phyloP scores from a whole-genome alignment of 2,113 vertebrate species.

The Falco punctatus region DNA sequence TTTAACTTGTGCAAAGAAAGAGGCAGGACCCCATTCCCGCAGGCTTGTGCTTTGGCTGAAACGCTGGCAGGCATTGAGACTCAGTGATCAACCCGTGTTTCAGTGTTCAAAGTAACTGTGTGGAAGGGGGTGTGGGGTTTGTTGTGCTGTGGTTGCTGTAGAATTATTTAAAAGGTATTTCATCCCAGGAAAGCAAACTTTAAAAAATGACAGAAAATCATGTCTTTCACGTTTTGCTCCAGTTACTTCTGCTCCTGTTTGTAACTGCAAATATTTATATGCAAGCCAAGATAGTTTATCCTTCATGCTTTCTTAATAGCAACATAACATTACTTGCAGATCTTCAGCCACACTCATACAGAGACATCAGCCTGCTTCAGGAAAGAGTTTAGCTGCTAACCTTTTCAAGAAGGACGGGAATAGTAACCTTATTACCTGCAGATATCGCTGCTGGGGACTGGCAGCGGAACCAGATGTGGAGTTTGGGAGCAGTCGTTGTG shows the following conservation, averaged over 20 bases:
- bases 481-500: neutral
- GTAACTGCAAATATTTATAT: conserved; percentile 43
- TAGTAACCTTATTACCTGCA: neutral
- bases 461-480: neutral
- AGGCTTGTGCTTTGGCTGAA: neutral
- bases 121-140: neutral
- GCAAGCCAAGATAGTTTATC: conserved; percentile 38
- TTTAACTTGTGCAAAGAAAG: neutral
- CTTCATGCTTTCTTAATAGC: neutral
- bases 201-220: neutral
- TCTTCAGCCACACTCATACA: neutral
- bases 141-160: neutral
- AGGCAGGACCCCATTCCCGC: neutral
- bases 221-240: neutral
- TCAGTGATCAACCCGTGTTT: neutral
- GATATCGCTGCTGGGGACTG: neutral
- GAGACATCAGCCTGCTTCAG: neutral
- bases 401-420: neutral
- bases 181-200: neutral
- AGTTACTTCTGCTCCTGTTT: conserved; percentile 11
- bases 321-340: neutral
- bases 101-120: neutral
- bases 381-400: neutral
- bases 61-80: accelerated
- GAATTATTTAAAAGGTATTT: neutral